Conservation (phyloP, 2,113 vertebrate species). For the Miniopterus natalensis region DNA sequence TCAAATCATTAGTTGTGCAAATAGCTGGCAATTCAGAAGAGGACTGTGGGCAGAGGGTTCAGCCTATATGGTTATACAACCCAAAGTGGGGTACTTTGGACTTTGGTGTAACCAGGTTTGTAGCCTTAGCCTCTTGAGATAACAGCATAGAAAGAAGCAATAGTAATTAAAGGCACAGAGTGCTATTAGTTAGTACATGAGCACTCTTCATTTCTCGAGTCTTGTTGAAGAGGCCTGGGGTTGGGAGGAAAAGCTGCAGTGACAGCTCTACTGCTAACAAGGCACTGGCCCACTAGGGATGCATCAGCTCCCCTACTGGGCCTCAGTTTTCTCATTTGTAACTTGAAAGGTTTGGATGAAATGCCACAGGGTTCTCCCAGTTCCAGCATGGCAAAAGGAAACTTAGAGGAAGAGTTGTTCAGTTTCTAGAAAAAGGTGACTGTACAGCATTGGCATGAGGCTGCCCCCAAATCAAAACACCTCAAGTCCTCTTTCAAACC, state of each 20-base stretch:
- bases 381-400: neutral
- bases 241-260: neutral
- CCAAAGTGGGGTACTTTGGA: conserved; percentile 66
- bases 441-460: neutral
- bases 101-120: neutral
- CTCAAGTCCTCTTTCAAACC: conserved; percentile 41
- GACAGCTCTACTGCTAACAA: neutral
- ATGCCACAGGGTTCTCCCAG: neutral
- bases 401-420: neutral
- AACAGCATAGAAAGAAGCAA: neutral
- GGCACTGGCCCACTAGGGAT: neutral
- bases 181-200: neutral
- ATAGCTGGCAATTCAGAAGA: conserved; percentile 45
- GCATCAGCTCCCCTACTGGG: neutral
- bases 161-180: conserved; percentile 15
- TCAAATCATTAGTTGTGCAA: conserved; percentile 71
- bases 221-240: neutral
- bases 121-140: conserved; percentile 5
- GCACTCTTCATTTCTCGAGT: neutral
- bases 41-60: conserved; percentile 40
- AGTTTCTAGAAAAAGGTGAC: neutral
- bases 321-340: neutral
- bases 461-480: neutral
- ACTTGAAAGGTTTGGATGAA: neutral
- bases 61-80: conserved; percentile 63